Base-by-base conservation (phyloP, 2,113 vertebrate genomes). In the Python bivittatus region DNA sequence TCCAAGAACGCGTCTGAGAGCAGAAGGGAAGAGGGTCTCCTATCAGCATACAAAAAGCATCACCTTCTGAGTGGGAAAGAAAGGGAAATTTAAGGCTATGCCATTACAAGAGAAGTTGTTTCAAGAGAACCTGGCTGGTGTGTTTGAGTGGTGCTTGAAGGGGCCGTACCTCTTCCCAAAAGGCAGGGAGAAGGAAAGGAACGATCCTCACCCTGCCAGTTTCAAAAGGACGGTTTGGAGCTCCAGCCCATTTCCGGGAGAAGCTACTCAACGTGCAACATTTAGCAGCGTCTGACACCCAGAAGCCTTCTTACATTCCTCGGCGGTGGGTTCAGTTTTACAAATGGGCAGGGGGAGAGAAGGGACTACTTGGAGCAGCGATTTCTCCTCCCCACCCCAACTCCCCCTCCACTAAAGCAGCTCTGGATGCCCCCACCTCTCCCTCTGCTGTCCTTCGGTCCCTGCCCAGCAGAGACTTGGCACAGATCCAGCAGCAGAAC, bases 211-310 rank as follows among this genome's bases (percentile, higher is more conserved):
- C 52, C 84, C n/a, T 33, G 42, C 11, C 56, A 0, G 53, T 83
- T 88, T 64, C 90, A 23, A 33, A 38, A 85, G 38, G 17, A 44
- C 22, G 53, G 48, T 56, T 0, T 0, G 91, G 86, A 38, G 0
- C 54, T 33, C 15, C 53, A 72, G 20, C 33, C 61, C 87, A 2
- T 61, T 89, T 91, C 86, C 92, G 85, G 85, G 64, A 93, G 56
- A 61, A 61, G 94, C 95, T 94, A 90, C 93, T 90, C 90, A 92
- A 85, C 89, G 95, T 92, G 91, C 92, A 92, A 92, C 53, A 83
- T n/a, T 3, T 38, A 87, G 89, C 92, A 90, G 85, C 89, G 23
- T 23, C 38, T 15, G 68, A 52, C 27, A 54, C 54, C 42, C 44
- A n/a, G n/a, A 61, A 89, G 38, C 91, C 56, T 58, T 3, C 83